Evolutionary conservation across 1,140 invertebrate species (phyloP).

Genomic region (Bombus superbus): DNA sequence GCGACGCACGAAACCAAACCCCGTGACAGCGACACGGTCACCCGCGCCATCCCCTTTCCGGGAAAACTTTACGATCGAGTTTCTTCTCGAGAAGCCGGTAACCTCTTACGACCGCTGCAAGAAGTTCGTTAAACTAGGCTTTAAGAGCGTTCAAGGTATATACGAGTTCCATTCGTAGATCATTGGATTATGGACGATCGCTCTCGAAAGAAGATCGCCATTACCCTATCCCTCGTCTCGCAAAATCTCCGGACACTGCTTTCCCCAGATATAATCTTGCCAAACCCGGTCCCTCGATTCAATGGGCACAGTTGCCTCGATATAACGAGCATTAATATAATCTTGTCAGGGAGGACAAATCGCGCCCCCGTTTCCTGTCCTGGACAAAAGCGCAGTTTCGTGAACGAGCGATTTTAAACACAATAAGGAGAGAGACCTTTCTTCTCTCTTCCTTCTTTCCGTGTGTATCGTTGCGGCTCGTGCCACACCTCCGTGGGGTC

Average conservation of each 20-base stretch:
- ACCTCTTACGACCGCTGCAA: neutral
- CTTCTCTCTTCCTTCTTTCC: neutral
- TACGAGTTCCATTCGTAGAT: neutral
- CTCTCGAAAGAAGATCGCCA: neutral
- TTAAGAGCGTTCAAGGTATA: neutral
- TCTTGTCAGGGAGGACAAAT: constrained; percentile 37
- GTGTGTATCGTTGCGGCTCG: neutral
- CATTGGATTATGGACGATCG: neutral
- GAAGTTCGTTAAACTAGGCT: neutral
- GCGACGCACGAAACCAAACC: neutral
- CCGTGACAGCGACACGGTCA: constrained; percentile 37
- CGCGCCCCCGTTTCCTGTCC: constrained; percentile 9
- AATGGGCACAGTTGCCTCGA: constrained; percentile 9
- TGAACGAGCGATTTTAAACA: constrained; percentile 43
- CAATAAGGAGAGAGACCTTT: constrained; percentile 5
- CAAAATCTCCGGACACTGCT: neutral
- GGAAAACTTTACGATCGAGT: neutral
- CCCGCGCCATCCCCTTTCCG: constrained; percentile 2
- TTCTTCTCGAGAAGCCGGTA: neutral
- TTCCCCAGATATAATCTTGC: neutral
- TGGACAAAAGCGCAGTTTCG: constrained; percentile 33
- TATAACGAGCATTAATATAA: constrained; percentile 49
- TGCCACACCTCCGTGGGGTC: constrained; percentile 47
- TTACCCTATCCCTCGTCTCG: neutral
- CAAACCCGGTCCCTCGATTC: neutral